These are phyloP conservation scores for Myiozetetes cayanensis DNA, from an alignment of 2,113 vertebrate species.

Conservation along the genomic window DNA sequence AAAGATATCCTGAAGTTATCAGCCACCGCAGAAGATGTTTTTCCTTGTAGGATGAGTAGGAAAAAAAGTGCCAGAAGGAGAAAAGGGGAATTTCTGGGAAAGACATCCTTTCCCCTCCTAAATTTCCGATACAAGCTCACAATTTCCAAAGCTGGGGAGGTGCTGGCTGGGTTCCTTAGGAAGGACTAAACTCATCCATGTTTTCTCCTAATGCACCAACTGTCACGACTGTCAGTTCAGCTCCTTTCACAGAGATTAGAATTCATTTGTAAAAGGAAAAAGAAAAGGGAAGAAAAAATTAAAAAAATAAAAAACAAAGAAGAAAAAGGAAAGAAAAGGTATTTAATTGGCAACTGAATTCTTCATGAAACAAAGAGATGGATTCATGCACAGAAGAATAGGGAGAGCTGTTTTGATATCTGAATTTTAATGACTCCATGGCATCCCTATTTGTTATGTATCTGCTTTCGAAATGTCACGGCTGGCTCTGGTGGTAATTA, in stretches of 20 bases:
- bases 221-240: neutral
- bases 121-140: rapidly evolving
- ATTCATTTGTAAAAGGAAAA: slow-evolving; percentile 8
- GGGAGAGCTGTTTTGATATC: slow-evolving; percentile 53
- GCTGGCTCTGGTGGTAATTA: slow-evolving; percentile 72
- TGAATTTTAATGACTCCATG: slow-evolving; percentile 73
- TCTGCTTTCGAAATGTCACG: slow-evolving; percentile 71
- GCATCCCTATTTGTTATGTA: slow-evolving; percentile 70
- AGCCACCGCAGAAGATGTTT: neutral
- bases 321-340: neutral
- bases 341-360: slow-evolving; percentile 64
- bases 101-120: neutral
- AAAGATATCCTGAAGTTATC: neutral
- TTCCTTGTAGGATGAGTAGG: neutral
- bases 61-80: neutral
- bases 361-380: slow-evolving; percentile 58
- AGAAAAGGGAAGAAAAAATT: neutral
- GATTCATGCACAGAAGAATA: slow-evolving; percentile 45
- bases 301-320: neutral
- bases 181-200: neutral
- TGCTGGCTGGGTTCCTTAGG: neutral
- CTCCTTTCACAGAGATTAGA: neutral
- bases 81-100: neutral
- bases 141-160: neutral
- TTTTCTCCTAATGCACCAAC: neutral